These are phyloP conservation scores for Macropus fuliginosus DNA, from an alignment of 2,797 vertebrate species.

Conservation along the genomic window DNA sequence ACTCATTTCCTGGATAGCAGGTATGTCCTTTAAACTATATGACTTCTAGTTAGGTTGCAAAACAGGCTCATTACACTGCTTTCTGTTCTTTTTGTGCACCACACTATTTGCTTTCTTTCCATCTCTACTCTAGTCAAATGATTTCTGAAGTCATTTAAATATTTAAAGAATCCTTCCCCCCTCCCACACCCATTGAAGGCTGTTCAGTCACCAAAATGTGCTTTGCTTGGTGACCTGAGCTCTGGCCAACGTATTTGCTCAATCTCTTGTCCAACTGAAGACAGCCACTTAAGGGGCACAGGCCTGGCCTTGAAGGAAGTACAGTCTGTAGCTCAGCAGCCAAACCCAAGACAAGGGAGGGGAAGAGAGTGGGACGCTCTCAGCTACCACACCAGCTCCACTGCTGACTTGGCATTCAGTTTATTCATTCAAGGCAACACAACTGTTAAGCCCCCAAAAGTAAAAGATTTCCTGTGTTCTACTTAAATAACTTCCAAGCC, in stretches of 20 bases:
- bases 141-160: background rate
- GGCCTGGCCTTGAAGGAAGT: background rate
- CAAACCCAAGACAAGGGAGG: background rate
- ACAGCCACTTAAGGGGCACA: background rate
- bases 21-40: background rate
- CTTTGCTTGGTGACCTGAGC: background rate
- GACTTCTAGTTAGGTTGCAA: background rate
- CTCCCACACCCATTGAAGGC: background rate
- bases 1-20: slow-evolving; percentile 26
- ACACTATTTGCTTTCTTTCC: background rate
- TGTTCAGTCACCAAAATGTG: background rate
- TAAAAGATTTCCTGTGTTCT: background rate
- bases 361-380: background rate
- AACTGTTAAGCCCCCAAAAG: background rate
- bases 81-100: background rate
- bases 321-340: background rate
- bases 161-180: background rate
- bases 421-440: background rate
- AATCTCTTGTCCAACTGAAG: background rate
- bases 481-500: background rate
- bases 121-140: background rate
- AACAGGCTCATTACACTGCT: background rate
- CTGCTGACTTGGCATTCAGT: background rate
- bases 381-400: background rate
- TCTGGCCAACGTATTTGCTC: background rate